phyloP scores from a whole-genome alignment of 2,888 invertebrate species.

The Acanthococcus lagerstroemiae region DNA sequence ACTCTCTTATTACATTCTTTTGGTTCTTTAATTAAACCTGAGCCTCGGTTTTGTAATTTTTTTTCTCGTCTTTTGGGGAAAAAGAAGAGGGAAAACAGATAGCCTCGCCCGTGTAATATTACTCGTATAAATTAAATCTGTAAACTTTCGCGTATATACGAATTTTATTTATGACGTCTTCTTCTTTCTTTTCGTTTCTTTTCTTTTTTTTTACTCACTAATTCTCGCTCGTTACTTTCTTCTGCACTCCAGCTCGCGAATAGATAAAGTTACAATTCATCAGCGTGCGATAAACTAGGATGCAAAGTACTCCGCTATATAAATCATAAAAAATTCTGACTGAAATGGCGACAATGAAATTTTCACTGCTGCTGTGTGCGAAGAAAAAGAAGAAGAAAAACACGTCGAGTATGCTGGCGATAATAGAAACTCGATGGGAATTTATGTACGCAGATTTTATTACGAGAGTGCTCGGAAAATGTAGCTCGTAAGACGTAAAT shows the following conservation, averaged over 20 bases:
- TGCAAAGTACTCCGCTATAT: not conserved
- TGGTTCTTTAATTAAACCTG: conserved; percentile 27
- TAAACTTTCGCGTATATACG: too few species aligned
- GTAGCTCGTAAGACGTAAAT: not conserved
- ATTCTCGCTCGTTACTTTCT: not conserved
- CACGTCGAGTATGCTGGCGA: not conserved
- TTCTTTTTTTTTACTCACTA: not conserved
- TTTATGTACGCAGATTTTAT: not conserved
- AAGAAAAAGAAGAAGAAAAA: not conserved
- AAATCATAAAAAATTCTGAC: not conserved
- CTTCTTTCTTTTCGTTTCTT: too few species aligned
- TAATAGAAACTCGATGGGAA: not conserved
- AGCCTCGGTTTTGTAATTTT: not conserved
- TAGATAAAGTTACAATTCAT: not conserved
- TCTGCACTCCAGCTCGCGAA: not conserved
- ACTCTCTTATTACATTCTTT: conserved; percentile 22
- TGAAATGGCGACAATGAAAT: not conserved
- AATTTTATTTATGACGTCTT: too few species aligned
- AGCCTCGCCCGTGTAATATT: not conserved
- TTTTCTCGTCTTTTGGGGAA: not conserved
- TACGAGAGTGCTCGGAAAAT: not conserved
- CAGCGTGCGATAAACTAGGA: not conserved
- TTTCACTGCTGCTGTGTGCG: not conserved
- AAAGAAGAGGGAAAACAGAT: not conserved
- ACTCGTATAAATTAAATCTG: conserved; percentile 2